Evolutionary conservation across 1,140 invertebrate genomes (phyloP).

Genomic region (Neelides sp.): DNA sequence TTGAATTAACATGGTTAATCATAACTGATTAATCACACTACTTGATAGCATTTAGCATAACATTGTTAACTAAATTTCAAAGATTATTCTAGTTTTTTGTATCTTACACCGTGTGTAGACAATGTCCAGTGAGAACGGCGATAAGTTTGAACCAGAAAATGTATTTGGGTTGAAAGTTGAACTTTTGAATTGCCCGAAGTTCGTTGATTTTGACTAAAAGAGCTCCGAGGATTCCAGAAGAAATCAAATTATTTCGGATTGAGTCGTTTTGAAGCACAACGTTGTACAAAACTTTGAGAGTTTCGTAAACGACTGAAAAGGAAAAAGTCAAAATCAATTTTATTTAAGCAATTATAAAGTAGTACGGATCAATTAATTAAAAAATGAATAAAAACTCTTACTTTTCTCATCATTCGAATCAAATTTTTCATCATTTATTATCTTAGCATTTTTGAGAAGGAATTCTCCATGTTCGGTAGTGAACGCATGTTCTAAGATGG

Average conservation of each 20-base stretch:
- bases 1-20: conserved; percentile 10
- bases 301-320: too few relatives aligned
- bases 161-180: too few relatives aligned
- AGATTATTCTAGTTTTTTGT: background rate
- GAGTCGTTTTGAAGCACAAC: too few relatives aligned
- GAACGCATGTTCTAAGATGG: conserved; percentile 14
- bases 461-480: conserved; percentile 2
- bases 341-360: background rate
- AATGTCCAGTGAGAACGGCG: too few relatives aligned
- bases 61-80: conserved; percentile 1
- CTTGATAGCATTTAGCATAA: conserved; percentile 52
- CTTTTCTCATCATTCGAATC: conserved; percentile 11
- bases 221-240: too few relatives aligned
- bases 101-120: background rate
- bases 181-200: too few relatives aligned
- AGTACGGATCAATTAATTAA: background rate
- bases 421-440: conserved; percentile 11
- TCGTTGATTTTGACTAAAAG: too few relatives aligned
- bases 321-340: too few relatives aligned
- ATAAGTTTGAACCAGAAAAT: too few relatives aligned
- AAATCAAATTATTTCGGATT: too few relatives aligned
- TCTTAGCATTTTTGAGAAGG: conserved; percentile 11
- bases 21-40: conserved; percentile 37
- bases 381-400: background rate
- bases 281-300: too few relatives aligned